Base-by-base conservation (phyloP, 2,888 invertebrate genomes). In the Agrotis clavis region DNA sequence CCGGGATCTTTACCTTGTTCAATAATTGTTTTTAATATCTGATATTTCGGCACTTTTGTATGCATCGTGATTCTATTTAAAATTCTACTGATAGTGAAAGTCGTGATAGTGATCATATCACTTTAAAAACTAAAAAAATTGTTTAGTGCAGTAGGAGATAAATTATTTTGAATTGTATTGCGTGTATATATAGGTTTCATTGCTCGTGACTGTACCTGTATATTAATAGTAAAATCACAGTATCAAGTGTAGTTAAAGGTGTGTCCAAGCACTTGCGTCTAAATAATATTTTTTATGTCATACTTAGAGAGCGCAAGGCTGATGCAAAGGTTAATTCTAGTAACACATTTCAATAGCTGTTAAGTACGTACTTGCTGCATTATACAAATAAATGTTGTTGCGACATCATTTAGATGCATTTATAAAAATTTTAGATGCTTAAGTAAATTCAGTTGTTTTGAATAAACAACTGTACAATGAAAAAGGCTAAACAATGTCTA, bases 261-360 rank as follows among this genome's bases (percentile, higher is more conserved):
- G 80, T 79, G 76, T 18, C 54, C 19, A 59, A 54, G 50, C 54
- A 74, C 53, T 25, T 48, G 30, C 7, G 19, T 41, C 16, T 21
- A 35, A 65, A 60, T 80, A 54, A 60, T 65, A 76, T 74, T 80
- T 35, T 76, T 60, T 74, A 66, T 76, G 67, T 54, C 75, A 64
- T 74, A 65, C 45, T 74, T 51, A 66, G 0, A 35, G 35, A 50
- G 18, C 13, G 14, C 77, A 77, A 77, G 77, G 77, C n/a, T 63
- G 16, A 13, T 2, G 13, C 16, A 77, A 77, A 77, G 77, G 77
- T 81, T 76, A 63, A 59, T 63, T 14, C 80, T 54, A 41, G 50
- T 75, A 67, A 59, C 57, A 51, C 6, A 54, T 67, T 75, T 59
- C 51, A 67, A 67, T 61, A 56, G 41, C 57, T 74, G 60, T 60